phyloP scores from a whole-genome alignment of 37 sponge, comb jelly and placozoan species.

The Eunapius fragilis region DNA sequence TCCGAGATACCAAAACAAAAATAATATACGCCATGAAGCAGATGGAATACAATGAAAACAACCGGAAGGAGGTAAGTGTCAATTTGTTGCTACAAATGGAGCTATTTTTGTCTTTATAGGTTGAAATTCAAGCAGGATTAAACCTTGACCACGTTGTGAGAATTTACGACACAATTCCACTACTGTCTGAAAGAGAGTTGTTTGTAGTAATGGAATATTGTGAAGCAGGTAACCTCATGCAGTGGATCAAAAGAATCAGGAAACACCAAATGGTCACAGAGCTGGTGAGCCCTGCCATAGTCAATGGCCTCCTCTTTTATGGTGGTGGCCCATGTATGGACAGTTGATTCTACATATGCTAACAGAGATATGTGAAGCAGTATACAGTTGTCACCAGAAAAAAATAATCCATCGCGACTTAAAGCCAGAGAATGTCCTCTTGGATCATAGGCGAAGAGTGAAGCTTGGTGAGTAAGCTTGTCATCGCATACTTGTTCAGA shows the following conservation, averaged over 20 bases:
- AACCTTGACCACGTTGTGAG: slow-evolving; percentile 79
- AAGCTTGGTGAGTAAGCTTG: slow-evolving; percentile 67
- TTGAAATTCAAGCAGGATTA: slow-evolving; percentile 61
- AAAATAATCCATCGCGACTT: slow-evolving; percentile 88
- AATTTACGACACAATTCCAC: slow-evolving; percentile 60
- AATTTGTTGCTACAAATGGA: background rate
- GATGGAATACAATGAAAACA: slow-evolving; percentile 29
- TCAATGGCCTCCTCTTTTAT: background rate
- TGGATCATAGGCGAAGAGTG: slow-evolving; percentile 71
- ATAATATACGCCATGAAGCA: slow-evolving; percentile 70
- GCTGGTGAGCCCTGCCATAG: slow-evolving; percentile 12
- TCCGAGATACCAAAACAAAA: slow-evolving; percentile 59
- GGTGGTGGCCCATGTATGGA: too few species aligned
- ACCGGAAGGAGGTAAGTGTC: slow-evolving; percentile 53
- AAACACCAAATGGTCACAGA: slow-evolving; percentile 76
- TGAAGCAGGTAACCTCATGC: slow-evolving; percentile 84
- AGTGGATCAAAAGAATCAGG: slow-evolving; percentile 83
- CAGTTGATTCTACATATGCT: slow-evolving; percentile 85
- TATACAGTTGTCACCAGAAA: slow-evolving; percentile 81
- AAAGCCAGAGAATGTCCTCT: slow-evolving; percentile 90
- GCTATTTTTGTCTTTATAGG: background rate
- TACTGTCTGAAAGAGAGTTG: slow-evolving; percentile 16
- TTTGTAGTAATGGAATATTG: slow-evolving; percentile 91
- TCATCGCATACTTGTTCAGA: background rate
- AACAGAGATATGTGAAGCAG: slow-evolving; percentile 85